Percentiles rank a stretch among this genome's conserved stretches.
These are phyloP conservation scores for Hyles vespertilio DNA, from an alignment of 1,140 invertebrate genomes.

Conservation along the genomic window DNA sequence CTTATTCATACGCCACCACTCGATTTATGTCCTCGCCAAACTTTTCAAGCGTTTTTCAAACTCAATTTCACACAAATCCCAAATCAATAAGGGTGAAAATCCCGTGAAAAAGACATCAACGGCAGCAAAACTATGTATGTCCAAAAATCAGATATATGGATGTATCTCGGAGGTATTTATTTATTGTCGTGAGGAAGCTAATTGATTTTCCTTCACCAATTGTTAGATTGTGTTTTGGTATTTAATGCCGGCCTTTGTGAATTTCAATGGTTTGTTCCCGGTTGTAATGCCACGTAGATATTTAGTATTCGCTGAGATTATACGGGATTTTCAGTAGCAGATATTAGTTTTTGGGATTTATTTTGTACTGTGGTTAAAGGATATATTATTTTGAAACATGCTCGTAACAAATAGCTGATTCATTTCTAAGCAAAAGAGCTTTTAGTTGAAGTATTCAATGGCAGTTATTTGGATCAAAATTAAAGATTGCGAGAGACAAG, in stretches of 20 bases:
- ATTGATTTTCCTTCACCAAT: slow-evolving; percentile 60
- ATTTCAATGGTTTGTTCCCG: slow-evolving; percentile 13
- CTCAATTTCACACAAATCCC: no score
- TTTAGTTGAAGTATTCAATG: no score
- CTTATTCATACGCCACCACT: slow-evolving; percentile 65
- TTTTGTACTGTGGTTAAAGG: no score
- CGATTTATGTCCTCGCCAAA: slow-evolving; percentile 52
- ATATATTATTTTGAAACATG: no score
- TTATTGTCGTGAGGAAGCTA: slow-evolving; percentile 38
- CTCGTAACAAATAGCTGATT: no score
- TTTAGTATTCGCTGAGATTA: neutral
- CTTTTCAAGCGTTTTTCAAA: slow-evolving; percentile 11
- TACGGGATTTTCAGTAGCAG: no score
- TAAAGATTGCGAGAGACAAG: no score
- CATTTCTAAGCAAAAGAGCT: no score
- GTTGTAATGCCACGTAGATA: slow-evolving; percentile 10
- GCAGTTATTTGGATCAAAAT: no score
- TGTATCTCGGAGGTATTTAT: slow-evolving; percentile 38
- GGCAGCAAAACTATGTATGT: slow-evolving; percentile 9
- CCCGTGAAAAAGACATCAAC: neutral
- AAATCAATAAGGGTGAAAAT: slow-evolving; percentile 22
- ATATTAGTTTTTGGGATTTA: no score
- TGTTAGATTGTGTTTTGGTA: slow-evolving; percentile 16
- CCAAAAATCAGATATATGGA: slow-evolving; percentile 38
- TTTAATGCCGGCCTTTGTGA: slow-evolving; percentile 18